Evolutionary conservation across 1,140 invertebrate species (phyloP), one percentile per base, ranked within the genome.

Genomic region (Nylanderia fulva): DNA sequence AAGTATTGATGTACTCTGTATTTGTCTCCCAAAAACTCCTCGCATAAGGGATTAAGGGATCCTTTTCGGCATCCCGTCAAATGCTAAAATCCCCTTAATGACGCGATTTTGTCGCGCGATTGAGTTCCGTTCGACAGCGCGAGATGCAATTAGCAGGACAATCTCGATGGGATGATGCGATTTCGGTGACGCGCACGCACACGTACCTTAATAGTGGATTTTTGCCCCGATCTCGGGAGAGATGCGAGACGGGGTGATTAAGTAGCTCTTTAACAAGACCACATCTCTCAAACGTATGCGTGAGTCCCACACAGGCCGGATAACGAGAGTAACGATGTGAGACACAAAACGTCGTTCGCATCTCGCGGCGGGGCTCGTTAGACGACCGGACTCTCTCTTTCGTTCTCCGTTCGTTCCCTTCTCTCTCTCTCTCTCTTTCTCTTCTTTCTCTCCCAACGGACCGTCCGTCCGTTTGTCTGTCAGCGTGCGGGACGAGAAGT

Each of bases 231-330:
- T 90, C 84, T 77, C 33, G 21, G 91, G 91, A 92, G 21, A 91
- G 91, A 92, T 91, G 86, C 88, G 88, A n/a, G n/a, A 90, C 63
- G 77, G 48, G 68, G 79, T 91, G 92, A 92, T 92, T 91, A 92
- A 92, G 87, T 91, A 89, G 85, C 90, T 83, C 88, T 90, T 90
- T 89, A 91, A 89, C 89, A 63, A 15, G 45, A 60, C 48, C 27
- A 45, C 21, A 29, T 42, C n/a, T n/a, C n/a, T n/a, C 29, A 24
- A n/a, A 33, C 29, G 29, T 33, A 33, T 33, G 33, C n/a, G 52
- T 36, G 45, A 56, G 42, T 71, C 6, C 13, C 39, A 42, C 24
- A 61, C 60, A 36, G 42, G 36, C n/a, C 56, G 90, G 90, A 90
- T 91, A 92, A 92, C 91, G 91, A 91, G 91, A 92, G 90, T 86